These are phyloP conservation scores for Atethmia centrago DNA, from an alignment of 2,888 invertebrate species.

Conservation along the genomic window DNA sequence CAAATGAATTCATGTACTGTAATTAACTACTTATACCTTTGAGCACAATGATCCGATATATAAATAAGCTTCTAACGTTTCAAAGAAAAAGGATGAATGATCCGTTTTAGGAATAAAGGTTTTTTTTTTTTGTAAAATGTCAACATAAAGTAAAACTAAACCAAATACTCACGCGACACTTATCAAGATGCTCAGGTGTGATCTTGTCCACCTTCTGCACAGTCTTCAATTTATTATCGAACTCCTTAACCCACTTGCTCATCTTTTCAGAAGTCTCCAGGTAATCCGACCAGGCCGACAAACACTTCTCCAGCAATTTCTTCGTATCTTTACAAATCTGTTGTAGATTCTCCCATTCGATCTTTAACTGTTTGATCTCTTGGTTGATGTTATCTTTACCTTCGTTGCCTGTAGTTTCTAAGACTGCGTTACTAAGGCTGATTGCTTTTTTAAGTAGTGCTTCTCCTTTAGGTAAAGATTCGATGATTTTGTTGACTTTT, in stretches of 20 bases:
- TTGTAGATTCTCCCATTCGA: constrained; percentile 95
- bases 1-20: too few species aligned
- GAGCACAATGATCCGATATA: too few species aligned
- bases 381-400: constrained; percentile 95
- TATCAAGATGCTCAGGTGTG: constrained; percentile 94
- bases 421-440: constrained; percentile 93
- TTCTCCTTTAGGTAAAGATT: constrained; percentile 93
- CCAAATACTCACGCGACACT: constrained; percentile 91
- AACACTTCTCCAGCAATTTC: constrained; percentile 93
- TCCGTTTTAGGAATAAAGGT: too few species aligned
- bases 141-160: neutral
- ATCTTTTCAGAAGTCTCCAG: constrained; percentile 93
- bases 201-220: constrained; percentile 94
- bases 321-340: constrained; percentile 94
- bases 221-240: constrained; percentile 91
- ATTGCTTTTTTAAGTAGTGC: constrained; percentile 93
- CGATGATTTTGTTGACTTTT: constrained; percentile 93
- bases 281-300: constrained; percentile 95
- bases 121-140: too few species aligned
- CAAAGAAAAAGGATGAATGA: too few species aligned
- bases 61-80: too few species aligned
- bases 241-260: constrained; percentile 94
- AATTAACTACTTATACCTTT: too few species aligned
- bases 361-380: constrained; percentile 94
- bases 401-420: constrained; percentile 94